Conservation (phyloP, 2,797 vertebrate species). For the Gallinago solitaria region DNA sequence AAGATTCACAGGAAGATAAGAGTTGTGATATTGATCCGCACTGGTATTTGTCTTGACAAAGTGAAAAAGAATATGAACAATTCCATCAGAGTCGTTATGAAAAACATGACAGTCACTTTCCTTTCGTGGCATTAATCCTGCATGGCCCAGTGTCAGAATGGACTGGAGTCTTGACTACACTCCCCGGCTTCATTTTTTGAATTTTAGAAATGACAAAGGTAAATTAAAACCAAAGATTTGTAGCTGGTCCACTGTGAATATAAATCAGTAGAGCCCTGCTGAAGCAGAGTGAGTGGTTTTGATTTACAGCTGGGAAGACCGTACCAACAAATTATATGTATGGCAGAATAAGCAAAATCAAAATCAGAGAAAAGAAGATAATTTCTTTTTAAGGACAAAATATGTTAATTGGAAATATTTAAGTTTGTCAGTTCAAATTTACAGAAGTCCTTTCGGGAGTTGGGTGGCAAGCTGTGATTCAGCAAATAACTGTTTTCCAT, state of each 20-base stretch:
- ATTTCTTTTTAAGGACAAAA: not conserved
- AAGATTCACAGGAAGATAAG: not conserved
- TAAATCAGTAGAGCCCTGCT: not conserved
- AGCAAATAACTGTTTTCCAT: slow-evolving; percentile 24
- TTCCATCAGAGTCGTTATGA: not conserved
- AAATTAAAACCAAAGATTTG: not conserved
- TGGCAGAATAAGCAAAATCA: not conserved
- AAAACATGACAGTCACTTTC: not conserved
- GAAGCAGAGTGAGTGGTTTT: not conserved
- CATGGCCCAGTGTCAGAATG: not conserved
- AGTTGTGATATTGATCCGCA: slow-evolving; percentile 4
- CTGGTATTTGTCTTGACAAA: slow-evolving; percentile 1
- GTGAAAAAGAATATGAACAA: not conserved
- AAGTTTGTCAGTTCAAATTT: not conserved
- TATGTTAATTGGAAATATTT: slow-evolving; percentile 13
- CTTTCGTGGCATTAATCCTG: not conserved
- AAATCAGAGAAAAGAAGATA: not conserved
- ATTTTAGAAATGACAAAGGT: not conserved
- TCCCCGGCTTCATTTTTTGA: not conserved
- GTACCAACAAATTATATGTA: not conserved
- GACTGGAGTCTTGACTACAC: not conserved
- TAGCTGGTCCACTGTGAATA: not conserved
- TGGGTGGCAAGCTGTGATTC: not conserved
- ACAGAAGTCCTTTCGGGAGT: not conserved
- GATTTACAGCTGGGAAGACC: not conserved